A percentile compares a stretch with the other conserved stretches of the same genome.
Conservation (phyloP, 2,888 invertebrate genomes). For the Platerodrilus igneus region DNA sequence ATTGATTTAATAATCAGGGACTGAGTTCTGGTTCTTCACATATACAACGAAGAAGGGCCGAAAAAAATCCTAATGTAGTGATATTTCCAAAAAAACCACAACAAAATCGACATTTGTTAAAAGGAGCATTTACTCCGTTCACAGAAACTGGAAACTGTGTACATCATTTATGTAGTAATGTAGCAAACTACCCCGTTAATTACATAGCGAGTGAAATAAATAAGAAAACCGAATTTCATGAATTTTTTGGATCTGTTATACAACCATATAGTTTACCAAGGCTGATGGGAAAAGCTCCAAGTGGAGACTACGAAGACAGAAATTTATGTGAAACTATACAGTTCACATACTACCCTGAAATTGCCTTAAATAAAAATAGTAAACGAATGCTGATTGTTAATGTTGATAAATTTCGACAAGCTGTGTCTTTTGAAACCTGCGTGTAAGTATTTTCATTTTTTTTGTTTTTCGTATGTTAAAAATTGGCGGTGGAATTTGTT, state of each 20-base stretch:
- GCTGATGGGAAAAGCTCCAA: slow-evolving; percentile 5
- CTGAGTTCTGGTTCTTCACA: no score
- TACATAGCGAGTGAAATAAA: slow-evolving; percentile 5
- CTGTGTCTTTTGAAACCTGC: slow-evolving; percentile 18
- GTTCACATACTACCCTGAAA: slow-evolving; percentile 14
- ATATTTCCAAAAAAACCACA: no score
- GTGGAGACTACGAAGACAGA: slow-evolving; percentile 8
- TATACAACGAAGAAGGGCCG: no score
- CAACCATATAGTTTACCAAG: slow-evolving; percentile 13
- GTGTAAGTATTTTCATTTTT: slow-evolving; percentile 14
- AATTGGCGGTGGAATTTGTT: no score
- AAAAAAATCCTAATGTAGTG: no score
- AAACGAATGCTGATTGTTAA: slow-evolving; percentile 15
- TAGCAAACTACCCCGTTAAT: slow-evolving; percentile 12
- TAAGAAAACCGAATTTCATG: slow-evolving; percentile 14
- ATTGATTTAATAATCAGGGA: no score
- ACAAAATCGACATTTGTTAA: no score
- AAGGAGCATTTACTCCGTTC: not conserved
- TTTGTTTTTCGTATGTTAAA: no score
- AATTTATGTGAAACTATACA: slow-evolving; percentile 17
- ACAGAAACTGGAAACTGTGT: slow-evolving; percentile 8
- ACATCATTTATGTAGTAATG: slow-evolving; percentile 13
- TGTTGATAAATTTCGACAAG: slow-evolving; percentile 16
- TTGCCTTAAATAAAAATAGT: slow-evolving; percentile 10
- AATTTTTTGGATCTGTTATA: slow-evolving; percentile 14